Percentiles rank a stretch among this genome's conserved stretches.
Evolutionary conservation across 2,797 vertebrate species (phyloP).

Genomic region (Allobates femoralis): DNA sequence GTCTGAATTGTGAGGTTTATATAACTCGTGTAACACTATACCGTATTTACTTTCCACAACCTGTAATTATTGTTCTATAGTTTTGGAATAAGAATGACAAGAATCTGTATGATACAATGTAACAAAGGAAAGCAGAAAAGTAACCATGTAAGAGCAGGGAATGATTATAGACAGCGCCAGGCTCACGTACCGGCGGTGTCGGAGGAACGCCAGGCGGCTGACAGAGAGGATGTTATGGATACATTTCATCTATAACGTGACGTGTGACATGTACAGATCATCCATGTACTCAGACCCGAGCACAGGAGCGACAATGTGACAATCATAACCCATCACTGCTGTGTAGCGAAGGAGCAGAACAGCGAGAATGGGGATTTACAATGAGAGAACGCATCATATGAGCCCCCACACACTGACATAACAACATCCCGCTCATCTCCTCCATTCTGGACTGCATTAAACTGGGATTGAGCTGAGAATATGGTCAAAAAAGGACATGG

Average conservation of each 20-base stretch:
- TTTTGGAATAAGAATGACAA: not conserved
- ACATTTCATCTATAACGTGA: not conserved
- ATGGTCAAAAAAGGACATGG: too few species aligned
- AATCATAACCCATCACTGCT: too few species aligned
- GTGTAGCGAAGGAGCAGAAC: too few species aligned
- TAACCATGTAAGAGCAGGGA: not conserved
- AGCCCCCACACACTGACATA: too few species aligned
- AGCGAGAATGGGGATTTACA: too few species aligned
- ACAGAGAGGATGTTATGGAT: not conserved
- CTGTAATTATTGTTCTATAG: not conserved
- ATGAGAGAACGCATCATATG: too few species aligned
- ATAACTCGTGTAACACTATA: not conserved
- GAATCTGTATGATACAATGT: not conserved
- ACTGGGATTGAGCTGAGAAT: too few species aligned
- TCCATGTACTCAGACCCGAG: not conserved
- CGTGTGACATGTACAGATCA: not conserved
- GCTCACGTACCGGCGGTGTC: not conserved
- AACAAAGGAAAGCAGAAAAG: not conserved
- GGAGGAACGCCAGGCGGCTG: not conserved
- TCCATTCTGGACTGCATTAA: too few species aligned
- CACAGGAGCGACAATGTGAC: not conserved
- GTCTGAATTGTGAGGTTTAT: too few species aligned
- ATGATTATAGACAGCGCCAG: not conserved
- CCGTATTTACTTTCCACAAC: not conserved
- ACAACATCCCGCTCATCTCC: too few species aligned